These are phyloP conservation scores for Ophion costatus DNA, from an alignment of 2,888 invertebrate genomes.

Conservation along the genomic window DNA sequence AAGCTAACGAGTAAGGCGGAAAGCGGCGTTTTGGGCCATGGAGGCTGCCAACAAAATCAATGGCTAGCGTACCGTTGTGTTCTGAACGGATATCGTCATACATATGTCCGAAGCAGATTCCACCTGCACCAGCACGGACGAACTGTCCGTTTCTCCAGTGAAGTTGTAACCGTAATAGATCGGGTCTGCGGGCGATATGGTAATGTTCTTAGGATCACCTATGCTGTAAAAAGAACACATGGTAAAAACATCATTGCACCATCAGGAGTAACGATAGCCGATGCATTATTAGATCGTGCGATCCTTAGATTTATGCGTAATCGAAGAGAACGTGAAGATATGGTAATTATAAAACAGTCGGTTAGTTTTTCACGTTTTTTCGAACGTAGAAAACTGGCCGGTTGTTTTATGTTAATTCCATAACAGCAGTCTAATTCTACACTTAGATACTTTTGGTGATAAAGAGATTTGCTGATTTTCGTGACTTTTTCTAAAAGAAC, in stretches of 20 bases:
- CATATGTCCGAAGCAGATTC: constrained; percentile 89
- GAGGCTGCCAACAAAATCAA: background rate
- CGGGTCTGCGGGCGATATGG: constrained; percentile 86
- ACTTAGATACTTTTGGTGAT: too few relatives aligned
- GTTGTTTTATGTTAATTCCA: too few relatives aligned
- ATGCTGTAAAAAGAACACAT: constrained; percentile 66
- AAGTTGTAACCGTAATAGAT: constrained; percentile 87
- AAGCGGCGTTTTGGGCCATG: background rate
- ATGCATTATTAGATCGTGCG: background rate
- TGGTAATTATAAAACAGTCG: background rate
- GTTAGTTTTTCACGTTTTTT: too few relatives aligned
- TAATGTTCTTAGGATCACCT: constrained; percentile 68
- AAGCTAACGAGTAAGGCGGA: constrained; percentile 33
- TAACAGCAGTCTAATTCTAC: too few relatives aligned
- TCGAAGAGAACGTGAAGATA: background rate
- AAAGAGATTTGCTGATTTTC: too few relatives aligned
- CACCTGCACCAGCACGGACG: constrained; percentile 87
- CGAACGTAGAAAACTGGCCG: too few relatives aligned
- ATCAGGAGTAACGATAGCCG: background rate
- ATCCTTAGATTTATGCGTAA: background rate
- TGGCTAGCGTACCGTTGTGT: constrained; percentile 86
- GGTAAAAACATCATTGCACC: background rate
- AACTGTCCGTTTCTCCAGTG: constrained; percentile 81
- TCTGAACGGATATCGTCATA: constrained; percentile 92
- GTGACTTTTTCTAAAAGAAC: too few relatives aligned